phyloP scores from a whole-genome alignment of 2,888 invertebrate genomes.

The Ornithoptera priamus region DNA sequence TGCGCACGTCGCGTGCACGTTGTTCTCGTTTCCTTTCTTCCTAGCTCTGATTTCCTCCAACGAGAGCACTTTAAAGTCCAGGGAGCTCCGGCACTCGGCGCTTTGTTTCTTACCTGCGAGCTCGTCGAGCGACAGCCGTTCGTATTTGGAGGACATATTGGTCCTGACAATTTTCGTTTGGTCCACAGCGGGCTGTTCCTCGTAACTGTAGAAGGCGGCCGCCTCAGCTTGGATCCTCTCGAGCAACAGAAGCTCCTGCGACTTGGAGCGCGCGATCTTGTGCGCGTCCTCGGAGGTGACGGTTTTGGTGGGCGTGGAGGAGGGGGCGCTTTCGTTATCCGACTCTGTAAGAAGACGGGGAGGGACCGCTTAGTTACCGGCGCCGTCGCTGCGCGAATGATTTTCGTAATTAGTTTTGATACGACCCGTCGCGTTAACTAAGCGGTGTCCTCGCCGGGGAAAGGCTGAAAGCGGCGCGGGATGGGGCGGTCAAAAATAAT shows the following conservation, averaged over 20 bases:
- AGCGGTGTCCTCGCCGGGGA: slow-evolving; percentile 61
- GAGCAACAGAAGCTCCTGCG: slow-evolving; percentile 84
- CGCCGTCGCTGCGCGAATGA: slow-evolving; percentile 48
- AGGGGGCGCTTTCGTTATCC: slow-evolving; percentile 86
- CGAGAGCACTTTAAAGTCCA: slow-evolving; percentile 74
- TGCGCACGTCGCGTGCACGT: slow-evolving; percentile 41
- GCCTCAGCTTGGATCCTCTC: slow-evolving; percentile 86
- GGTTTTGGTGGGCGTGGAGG: slow-evolving; percentile 79
- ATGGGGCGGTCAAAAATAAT: slow-evolving; percentile 75
- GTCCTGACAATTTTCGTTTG: slow-evolving; percentile 47
- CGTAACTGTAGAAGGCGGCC: slow-evolving; percentile 85
- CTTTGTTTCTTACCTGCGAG: slow-evolving; percentile 59
- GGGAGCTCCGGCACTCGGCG: slow-evolving; percentile 47
- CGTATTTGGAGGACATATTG: slow-evolving; percentile 64
- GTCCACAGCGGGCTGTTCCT: slow-evolving; percentile 46
- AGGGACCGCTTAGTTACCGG: slow-evolving; percentile 56
- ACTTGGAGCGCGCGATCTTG: slow-evolving; percentile 74
- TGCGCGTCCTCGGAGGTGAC: slow-evolving; percentile 57
- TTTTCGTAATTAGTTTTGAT: slow-evolving; percentile 79
- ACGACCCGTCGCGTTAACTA: slow-evolving; percentile 56
- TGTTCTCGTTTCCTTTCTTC: slow-evolving; percentile 48
- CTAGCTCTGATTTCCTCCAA: slow-evolving; percentile 75
- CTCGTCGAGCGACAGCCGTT: slow-evolving; percentile 75
- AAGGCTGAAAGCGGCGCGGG: slow-evolving; percentile 66
- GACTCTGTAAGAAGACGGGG: slow-evolving; percentile 88